Base-by-base conservation (phyloP, 2,888 invertebrate genomes). In the Pseudococcus jackbeardsleyi region DNA sequence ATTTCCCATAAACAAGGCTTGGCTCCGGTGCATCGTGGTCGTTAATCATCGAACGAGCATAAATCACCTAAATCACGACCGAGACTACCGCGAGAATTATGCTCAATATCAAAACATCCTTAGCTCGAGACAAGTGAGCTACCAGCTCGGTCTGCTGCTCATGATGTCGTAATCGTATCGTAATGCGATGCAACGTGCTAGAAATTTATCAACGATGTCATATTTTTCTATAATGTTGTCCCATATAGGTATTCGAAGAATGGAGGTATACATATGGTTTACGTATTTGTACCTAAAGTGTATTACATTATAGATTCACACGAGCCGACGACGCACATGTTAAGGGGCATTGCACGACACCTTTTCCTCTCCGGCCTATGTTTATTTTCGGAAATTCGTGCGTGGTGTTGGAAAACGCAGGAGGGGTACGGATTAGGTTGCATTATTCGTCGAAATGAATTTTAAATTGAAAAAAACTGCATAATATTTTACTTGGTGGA, bases 201-300 rank as follows among this genome's bases (percentile, higher is more conserved):
- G 77, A 77, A 77, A 77, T 77, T 77, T 77, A 77, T 77, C 77
- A 77, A 77, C 77, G 7, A 22, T 64, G 64, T 64, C 64, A 64
- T 64, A 64, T 64, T 64, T 64, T 64, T 33, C 26, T 50, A 50
- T 50, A 50, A 50, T 50, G 15, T 50, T 15, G 50, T 33, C 26
- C 26, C 17, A 50, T 15, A 17, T 15, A 46, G 50, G 15, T 50
- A 17, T 17, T 64, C 0, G 7, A 22, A 4, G 19, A 22, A 12
- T 50, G 50, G 8, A 46, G 50, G 1, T 50, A 46, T 46, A 50
- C 9, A 50, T 50, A 50, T 50, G 50, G 50, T 15, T 50, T 17
- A 50, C 50, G 50, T 50, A 50, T 22, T 11, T 59, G 26, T 72
- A 72, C 26, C 33, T 72, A 72, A 11, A 46, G 8, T 46, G 8